A percentile compares a stretch with the other conserved stretches of the same genome.
These are phyloP conservation scores for Cremastinae sp. DNA, from an alignment of 2,888 invertebrate species.

Conservation along the genomic window DNA sequence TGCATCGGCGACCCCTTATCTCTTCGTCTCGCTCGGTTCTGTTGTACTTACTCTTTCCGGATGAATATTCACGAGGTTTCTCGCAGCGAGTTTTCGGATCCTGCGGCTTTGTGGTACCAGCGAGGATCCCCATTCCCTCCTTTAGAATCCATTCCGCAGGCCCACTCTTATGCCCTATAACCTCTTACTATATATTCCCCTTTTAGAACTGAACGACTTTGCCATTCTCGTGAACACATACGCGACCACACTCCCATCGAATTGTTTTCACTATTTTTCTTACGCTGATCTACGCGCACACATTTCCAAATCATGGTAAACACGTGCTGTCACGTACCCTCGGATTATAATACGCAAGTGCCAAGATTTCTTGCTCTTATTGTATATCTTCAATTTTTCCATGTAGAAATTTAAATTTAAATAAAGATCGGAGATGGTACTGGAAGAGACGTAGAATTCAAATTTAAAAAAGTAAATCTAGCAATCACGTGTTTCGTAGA, in stretches of 20 bases:
- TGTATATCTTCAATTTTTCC: neutral
- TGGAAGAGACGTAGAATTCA: no score
- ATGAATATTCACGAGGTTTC: slow-evolving; percentile 61
- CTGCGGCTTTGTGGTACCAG: slow-evolving; percentile 59
- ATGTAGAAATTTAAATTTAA: no score
- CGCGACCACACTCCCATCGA: no score
- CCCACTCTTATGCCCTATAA: neutral
- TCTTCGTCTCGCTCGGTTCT: slow-evolving; percentile 35
- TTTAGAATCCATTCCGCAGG: slow-evolving; percentile 48
- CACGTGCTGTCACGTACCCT: no score
- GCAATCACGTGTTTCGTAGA: no score
- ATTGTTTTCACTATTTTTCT: no score
- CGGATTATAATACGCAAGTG: no score
- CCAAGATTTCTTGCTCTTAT: neutral
- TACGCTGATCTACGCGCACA: no score
- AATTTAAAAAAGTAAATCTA: no score
- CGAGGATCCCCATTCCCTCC: slow-evolving; percentile 25
- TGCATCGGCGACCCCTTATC: slow-evolving; percentile 8
- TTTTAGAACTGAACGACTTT: neutral
- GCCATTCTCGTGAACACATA: no score
- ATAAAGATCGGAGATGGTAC: no score
- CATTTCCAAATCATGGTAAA: no score
- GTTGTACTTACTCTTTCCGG: slow-evolving; percentile 58
- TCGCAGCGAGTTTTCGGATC: slow-evolving; percentile 60
- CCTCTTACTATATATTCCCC: slow-evolving; percentile 16